phyloP scores from a whole-genome alignment of 1,140 invertebrate genomes.

The Zaprionus ghesquierei region DNA sequence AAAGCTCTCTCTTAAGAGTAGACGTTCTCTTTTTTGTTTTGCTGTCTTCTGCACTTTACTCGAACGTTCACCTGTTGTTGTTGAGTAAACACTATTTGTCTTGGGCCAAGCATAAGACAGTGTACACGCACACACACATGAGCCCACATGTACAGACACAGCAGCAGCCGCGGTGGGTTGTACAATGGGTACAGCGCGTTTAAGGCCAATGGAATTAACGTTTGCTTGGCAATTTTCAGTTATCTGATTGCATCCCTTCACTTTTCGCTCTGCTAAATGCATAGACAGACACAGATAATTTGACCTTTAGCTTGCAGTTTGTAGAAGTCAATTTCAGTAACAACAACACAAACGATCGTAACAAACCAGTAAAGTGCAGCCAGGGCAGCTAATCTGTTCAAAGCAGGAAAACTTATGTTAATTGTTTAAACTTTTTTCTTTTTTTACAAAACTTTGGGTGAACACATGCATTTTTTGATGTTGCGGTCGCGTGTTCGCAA shows the following conservation, averaged over 20 bases:
- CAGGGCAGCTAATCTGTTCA: too few relatives aligned
- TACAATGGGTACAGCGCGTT: conserved; percentile 34
- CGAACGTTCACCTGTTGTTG: conserved; percentile 60
- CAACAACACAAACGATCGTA: neutral
- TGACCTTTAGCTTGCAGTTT: conserved; percentile 25
- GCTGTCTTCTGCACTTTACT: conserved; percentile 15
- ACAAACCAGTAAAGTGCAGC: too few relatives aligned
- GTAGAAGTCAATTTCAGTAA: conserved; percentile 40
- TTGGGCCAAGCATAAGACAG: conserved; percentile 48
- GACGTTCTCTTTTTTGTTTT: conserved; percentile 11
- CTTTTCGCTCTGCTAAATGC: conserved; percentile 43
- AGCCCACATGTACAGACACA: neutral
- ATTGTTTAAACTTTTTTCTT: too few relatives aligned
- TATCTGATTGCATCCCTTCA: conserved; percentile 61
- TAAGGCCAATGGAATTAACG: conserved; percentile 54
- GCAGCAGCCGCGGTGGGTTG: neutral
- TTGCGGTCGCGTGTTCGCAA: too few relatives aligned
- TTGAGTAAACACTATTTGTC: conserved; percentile 51
- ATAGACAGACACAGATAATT: neutral
- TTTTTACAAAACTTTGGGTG: too few relatives aligned
- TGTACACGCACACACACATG: conserved; percentile 2
- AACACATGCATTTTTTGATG: too few relatives aligned
- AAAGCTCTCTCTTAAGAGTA: neutral
- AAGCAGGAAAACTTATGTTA: too few relatives aligned
- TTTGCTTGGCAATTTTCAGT: conserved; percentile 38